These are phyloP conservation scores for Tapirus terrestris DNA, from an alignment of 2,113 vertebrate genomes.

Conservation along the genomic window DNA sequence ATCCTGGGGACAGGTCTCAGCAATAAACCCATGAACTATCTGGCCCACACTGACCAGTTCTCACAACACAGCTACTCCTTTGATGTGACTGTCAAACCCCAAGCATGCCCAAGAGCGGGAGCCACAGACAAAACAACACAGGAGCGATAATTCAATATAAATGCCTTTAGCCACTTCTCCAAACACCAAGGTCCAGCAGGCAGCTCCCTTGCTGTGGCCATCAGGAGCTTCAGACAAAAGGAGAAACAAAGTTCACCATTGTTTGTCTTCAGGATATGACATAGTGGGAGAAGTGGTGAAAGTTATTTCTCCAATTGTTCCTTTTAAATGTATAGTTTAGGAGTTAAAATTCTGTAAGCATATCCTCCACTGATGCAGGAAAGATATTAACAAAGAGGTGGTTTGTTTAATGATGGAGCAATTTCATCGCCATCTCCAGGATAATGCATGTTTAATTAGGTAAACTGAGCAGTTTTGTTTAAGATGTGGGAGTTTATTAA, in stretches of 20 bases:
- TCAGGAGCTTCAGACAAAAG: slow-evolving; percentile 41
- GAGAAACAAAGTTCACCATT: background rate
- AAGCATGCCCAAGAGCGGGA: slow-evolving; percentile 76
- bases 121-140: slow-evolving; percentile 72
- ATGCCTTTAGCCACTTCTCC: slow-evolving; percentile 66
- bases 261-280: background rate
- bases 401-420: background rate
- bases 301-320: background rate
- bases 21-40: slow-evolving; percentile 89
- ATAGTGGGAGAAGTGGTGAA: background rate
- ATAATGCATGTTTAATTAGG: background rate
- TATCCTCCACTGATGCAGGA: background rate
- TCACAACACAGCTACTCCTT: slow-evolving; percentile 86
- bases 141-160: slow-evolving; percentile 72
- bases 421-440: background rate
- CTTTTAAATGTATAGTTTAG: background rate
- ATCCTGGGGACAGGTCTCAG: slow-evolving; percentile 86
- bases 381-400: background rate
- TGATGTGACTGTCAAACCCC: slow-evolving; percentile 87
- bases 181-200: background rate
- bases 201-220: background rate
- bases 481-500: background rate
- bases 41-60: slow-evolving; percentile 85
- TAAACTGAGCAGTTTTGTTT: background rate
- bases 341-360: background rate